Percentiles rank a stretch among this genome's conserved stretches.
phyloP scores from a whole-genome alignment of 1,140 invertebrate genomes.

The Ephestia elutella region DNA sequence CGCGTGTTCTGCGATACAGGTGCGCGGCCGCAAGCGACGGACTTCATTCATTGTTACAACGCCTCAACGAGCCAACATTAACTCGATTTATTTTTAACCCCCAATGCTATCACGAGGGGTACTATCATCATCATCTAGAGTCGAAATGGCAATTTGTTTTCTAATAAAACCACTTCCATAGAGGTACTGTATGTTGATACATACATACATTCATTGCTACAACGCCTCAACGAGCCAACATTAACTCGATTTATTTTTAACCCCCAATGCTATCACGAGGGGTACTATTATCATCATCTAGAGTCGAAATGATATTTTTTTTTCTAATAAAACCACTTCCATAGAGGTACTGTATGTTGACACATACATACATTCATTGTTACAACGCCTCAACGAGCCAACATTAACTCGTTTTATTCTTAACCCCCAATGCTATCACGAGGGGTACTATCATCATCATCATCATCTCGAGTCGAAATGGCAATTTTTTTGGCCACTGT shows the following conservation, averaged over 20 bases:
- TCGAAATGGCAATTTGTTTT: too few species aligned
- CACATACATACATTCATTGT: constrained; percentile 73
- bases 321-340: too few species aligned
- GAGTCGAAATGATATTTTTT: too few species aligned
- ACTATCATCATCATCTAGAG: too few species aligned
- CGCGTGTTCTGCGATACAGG: constrained; percentile 60
- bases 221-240: constrained; percentile 1
- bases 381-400: constrained; percentile 19
- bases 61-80: constrained; percentile 1
- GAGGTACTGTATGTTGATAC: too few species aligned
- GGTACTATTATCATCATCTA: too few species aligned
- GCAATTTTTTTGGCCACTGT: too few species aligned
- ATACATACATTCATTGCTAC: constrained; percentile 70
- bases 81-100: constrained; percentile 9
- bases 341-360: too few species aligned
- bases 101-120: too few species aligned
- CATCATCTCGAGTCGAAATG: too few species aligned
- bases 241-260: constrained; percentile 9
- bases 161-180: too few species aligned
- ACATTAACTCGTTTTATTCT: constrained; percentile 5
- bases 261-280: neutral
- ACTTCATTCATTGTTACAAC: constrained; percentile 64
- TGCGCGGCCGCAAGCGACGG: constrained; percentile 54
- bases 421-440: neutral
- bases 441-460: too few species aligned